Evolutionary conservation across 1,140 invertebrate genomes (phyloP).

Genomic region (Dendrolimus kikuchii): DNA sequence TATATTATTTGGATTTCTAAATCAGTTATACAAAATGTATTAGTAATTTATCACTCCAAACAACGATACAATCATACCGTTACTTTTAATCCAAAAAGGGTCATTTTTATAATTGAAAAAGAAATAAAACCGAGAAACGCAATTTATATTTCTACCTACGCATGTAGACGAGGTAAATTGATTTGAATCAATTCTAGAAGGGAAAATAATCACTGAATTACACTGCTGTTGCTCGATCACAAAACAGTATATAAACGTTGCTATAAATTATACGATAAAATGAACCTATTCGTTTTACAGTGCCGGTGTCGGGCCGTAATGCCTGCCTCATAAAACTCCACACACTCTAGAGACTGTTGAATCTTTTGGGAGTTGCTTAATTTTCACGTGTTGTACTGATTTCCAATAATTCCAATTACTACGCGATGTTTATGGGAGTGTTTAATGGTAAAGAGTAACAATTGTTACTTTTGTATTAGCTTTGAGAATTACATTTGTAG

Average conservation of each 20-base stretch:
- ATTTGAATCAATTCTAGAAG: constrained; percentile 24
- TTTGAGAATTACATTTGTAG: no score
- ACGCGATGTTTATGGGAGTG: no score
- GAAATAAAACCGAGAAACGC: constrained; percentile 23
- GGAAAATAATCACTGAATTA: constrained; percentile 26
- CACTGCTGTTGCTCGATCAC: constrained; percentile 23
- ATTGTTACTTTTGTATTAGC: no score
- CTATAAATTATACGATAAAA: constrained; percentile 30
- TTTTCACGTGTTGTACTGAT: constrained; percentile 20
- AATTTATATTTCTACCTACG: constrained; percentile 17
- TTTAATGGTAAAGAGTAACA: no score
- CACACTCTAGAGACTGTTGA: constrained; percentile 6
- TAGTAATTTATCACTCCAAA: no score
- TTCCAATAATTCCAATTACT: constrained; percentile 13
- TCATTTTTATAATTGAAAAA: constrained; percentile 21
- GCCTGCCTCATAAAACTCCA: constrained; percentile 22
- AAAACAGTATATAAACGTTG: constrained; percentile 35
- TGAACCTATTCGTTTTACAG: constrained; percentile 23
- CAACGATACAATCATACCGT: constrained; percentile 3
- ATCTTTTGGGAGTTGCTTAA: constrained; percentile 12
- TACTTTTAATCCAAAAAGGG: constrained; percentile 16
- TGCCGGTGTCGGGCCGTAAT: constrained; percentile 9
- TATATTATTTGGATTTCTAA: no score
- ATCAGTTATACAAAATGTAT: no score
- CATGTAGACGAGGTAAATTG: constrained; percentile 24